Conservation (phyloP, 1,140 invertebrate species). For the Sycophaga agraensis region DNA sequence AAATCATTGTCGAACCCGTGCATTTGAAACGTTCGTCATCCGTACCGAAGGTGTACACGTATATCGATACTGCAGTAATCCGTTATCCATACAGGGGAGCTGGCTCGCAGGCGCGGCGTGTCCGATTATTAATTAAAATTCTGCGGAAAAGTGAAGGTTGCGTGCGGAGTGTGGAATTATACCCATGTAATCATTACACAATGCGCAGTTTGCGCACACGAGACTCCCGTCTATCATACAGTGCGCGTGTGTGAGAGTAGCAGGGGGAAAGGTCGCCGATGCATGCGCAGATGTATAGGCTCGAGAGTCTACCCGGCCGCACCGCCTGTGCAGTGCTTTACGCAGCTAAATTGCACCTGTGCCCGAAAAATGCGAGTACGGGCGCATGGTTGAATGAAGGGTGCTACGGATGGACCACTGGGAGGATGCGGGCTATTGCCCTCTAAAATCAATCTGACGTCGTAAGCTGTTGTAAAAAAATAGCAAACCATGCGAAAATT, state of each 20-base stretch:
- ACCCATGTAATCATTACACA: conserved; percentile 11
- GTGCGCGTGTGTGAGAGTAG: background rate
- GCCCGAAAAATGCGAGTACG: conserved; percentile 27
- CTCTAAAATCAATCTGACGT: no score
- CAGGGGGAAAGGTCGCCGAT: background rate
- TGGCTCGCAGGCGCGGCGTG: background rate
- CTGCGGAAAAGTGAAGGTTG: conserved; percentile 15
- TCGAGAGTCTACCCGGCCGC: conserved; percentile 8
- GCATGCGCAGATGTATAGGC: no score
- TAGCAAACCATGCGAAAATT: no score
- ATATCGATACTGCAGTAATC: no score
- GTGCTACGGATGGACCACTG: no score
- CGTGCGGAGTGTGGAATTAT: background rate
- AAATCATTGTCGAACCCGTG: no score
- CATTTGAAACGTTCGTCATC: no score
- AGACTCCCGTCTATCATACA: background rate
- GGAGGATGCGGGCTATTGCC: no score
- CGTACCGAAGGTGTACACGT: no score
- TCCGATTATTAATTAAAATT: conserved; percentile 22
- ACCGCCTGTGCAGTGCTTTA: conserved; percentile 28
- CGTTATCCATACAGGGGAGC: no score
- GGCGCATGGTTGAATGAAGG: conserved; percentile 27
- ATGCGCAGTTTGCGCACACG: conserved; percentile 8
- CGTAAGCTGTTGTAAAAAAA: no score
- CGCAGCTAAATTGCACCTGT: conserved; percentile 29